A percentile compares a stretch with the other conserved stretches of the same genome.
These are phyloP conservation scores for Epirrita christyi DNA, from an alignment of 2,888 invertebrate genomes.

Conservation along the genomic window DNA sequence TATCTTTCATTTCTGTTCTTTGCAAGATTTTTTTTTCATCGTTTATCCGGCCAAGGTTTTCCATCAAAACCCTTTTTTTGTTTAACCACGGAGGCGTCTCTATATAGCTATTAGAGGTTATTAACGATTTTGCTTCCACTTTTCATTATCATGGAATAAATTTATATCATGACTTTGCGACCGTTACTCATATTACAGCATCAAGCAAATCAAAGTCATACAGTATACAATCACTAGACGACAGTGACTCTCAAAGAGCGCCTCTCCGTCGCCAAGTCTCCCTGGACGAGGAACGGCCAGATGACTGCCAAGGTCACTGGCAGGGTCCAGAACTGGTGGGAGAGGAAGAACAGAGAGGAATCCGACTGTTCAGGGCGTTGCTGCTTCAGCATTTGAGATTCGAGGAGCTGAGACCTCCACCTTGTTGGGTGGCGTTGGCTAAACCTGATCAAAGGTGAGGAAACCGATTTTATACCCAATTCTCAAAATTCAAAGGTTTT, in stretches of 20 bases:
- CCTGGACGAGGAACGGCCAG: constrained; percentile 76
- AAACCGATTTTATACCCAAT: neutral
- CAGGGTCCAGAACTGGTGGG: constrained; percentile 68
- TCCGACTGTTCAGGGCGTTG: constrained; percentile 78
- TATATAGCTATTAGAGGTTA: too few species aligned
- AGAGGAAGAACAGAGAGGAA: constrained; percentile 77
- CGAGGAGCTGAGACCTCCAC: constrained; percentile 73
- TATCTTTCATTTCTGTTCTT: neutral
- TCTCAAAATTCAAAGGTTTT: too few species aligned
- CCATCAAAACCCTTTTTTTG: neutral
- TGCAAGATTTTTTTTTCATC: neutral
- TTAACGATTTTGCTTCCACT: too few species aligned
- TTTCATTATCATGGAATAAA: too few species aligned
- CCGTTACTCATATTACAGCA: constrained; percentile 47
- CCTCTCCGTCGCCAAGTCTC: constrained; percentile 77
- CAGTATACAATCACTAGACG: constrained; percentile 76
- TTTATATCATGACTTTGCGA: too few species aligned
- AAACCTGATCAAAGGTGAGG: constrained; percentile 72
- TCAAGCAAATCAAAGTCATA: constrained; percentile 40
- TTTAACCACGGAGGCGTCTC: too few species aligned
- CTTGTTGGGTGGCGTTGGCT: constrained; percentile 69
- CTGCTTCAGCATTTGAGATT: constrained; percentile 73
- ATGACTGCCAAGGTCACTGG: constrained; percentile 82
- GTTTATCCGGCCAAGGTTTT: neutral
- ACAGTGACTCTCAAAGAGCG: constrained; percentile 72